A percentile compares a stretch with the other conserved stretches of the same genome.
phyloP scores from a whole-genome alignment of 2,113 vertebrate species.

The Gulo gulo region DNA sequence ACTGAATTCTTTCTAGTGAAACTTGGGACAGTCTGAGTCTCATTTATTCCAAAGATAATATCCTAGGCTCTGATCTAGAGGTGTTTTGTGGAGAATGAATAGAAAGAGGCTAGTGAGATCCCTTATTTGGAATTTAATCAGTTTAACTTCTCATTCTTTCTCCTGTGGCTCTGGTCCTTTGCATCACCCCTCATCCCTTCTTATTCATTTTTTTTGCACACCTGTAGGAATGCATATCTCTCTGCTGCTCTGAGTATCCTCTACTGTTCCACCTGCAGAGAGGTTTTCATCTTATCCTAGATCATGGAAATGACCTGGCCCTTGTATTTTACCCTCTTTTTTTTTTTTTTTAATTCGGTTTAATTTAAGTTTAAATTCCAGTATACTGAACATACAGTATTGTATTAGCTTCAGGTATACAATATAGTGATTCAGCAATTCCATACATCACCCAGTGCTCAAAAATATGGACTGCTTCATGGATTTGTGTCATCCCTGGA shows the following conservation, averaged over 20 bases:
- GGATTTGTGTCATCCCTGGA: background rate
- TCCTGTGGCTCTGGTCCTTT: background rate
- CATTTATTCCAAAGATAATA: conserved; percentile 4
- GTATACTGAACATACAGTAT: background rate
- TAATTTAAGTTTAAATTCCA: background rate
- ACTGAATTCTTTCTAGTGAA: background rate
- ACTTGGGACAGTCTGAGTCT: background rate
- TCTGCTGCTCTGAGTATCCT: background rate
- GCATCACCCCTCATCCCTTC: background rate
- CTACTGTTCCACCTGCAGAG: background rate
- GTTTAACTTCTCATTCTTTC: background rate
- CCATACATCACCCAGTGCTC: background rate
- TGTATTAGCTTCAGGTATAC: background rate
- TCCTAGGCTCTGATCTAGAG: background rate
- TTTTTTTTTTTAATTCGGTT: background rate
- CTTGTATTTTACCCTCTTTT: background rate
- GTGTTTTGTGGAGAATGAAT: background rate
- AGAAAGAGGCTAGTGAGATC: background rate
- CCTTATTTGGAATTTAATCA: background rate
- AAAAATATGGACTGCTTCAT: background rate
- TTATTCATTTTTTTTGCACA: background rate
- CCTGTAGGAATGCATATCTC: background rate
- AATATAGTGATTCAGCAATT: background rate
- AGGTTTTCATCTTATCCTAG: background rate
- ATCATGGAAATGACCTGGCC: background rate